Evolutionary conservation across 2,888 invertebrate genomes (phyloP), one percentile per base, ranked within the genome.

Genomic region (Drosophila fulvimacula): DNA sequence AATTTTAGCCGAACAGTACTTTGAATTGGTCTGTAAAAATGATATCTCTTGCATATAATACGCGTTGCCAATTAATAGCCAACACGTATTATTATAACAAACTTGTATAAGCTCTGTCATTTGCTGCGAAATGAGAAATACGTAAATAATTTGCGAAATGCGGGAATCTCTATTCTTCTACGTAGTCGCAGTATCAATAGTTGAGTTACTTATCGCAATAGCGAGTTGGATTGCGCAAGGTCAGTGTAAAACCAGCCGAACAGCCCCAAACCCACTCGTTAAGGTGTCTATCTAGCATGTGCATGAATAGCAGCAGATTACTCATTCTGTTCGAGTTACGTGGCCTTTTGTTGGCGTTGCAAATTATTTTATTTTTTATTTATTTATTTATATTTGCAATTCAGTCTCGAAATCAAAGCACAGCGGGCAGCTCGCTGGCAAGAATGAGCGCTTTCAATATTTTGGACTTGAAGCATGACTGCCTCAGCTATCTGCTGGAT

Each of bases 261-360:
- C 1, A 7, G 2, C 11, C 49, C 13, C 38, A 13, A 27, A 6
- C 42, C 17, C 41, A n/a, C 15, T 42, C 24, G 24, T 27, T 19
- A 7, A 7, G 21, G 17, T 56, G 15, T 69, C 57, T 67, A 30
- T 61, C 61, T 51, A n/a, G n/a, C n/a, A n/a, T n/a, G 13, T 5
- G 15, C 5, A 51, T 13, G 34, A 41, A 52, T 15, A 52, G 15
- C 55, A 17, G 11, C 10, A 57, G 52, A 69, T 86, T 86, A 80
- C 59, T 76, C 83, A 82, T 71, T 19, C n/a, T 11, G 21, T n/a
- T 15, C 13, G n/a, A 24, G 52, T 42, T 41, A 87, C 82, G 88
- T 84, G 76, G 76, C 76, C 24, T 57, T 38, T 24, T 52, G 39
- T 38, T 24, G 44, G 51, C 5, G 13, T 49, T 53, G 57, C 38